A percentile compares a stretch with the other conserved stretches of the same genome.
phyloP scores from a whole-genome alignment of 2,888 invertebrate species.

The Ormyrus thymus region DNA sequence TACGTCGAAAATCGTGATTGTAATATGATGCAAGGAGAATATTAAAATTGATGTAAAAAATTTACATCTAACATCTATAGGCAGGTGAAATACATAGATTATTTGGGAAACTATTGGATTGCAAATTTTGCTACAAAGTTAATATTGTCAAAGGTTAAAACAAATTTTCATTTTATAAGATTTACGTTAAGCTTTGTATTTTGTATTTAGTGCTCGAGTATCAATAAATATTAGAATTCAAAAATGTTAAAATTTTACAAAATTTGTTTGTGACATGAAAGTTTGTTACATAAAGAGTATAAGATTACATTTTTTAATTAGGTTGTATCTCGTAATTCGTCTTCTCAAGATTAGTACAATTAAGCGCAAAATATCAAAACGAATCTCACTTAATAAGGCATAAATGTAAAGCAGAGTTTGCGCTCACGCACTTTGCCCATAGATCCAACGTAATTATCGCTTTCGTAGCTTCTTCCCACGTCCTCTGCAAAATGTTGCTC shows the following conservation, averaged over 20 bases:
- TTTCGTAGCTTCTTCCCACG: constrained; percentile 39
- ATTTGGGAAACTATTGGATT: too few species aligned
- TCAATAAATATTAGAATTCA: too few species aligned
- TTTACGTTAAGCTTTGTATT: too few species aligned
- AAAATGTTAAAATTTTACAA: too few species aligned
- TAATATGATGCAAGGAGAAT: neutral
- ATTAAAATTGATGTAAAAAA: neutral
- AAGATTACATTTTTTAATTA: neutral
- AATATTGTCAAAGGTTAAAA: too few species aligned
- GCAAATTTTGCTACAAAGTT: too few species aligned
- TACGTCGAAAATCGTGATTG: constrained; percentile 12
- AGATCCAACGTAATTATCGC: constrained; percentile 23
- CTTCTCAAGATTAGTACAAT: constrained; percentile 26
- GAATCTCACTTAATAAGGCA: constrained; percentile 33
- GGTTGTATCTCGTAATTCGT: neutral
- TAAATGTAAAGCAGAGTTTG: constrained; percentile 31
- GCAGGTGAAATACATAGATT: too few species aligned
- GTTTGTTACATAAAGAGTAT: neutral
- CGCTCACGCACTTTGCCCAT: neutral
- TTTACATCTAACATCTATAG: neutral
- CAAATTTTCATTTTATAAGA: too few species aligned
- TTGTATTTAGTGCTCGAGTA: too few species aligned
- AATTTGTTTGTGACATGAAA: neutral
- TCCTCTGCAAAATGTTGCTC: neutral
- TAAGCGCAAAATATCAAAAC: constrained; percentile 30